phyloP scores from a whole-genome alignment of 1,140 invertebrate genomes.

The Meloidogyne exigua region DNA sequence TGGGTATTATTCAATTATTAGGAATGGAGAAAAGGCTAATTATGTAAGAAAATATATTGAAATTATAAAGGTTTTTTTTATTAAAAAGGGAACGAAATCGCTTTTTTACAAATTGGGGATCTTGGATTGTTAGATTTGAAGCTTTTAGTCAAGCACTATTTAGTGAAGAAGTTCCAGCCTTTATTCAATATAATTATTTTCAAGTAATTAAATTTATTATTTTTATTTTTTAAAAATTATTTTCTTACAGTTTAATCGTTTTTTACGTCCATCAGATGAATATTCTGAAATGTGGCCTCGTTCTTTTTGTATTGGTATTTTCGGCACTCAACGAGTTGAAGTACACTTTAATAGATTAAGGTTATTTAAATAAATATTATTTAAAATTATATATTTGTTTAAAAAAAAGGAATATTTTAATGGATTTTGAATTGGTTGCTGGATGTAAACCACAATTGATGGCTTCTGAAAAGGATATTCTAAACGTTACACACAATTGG shows the following conservation, averaged over 20 bases:
- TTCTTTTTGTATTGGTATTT: conserved; percentile 82
- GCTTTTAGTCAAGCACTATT: conserved; percentile 49
- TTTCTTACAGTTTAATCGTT: conserved; percentile 52
- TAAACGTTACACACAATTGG: conserved; percentile 90
- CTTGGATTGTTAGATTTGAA: conserved; percentile 57
- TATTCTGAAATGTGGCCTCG: conserved; percentile 68
- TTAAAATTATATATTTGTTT: too few species aligned
- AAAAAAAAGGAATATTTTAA: conserved; percentile 53
- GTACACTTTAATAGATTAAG: conserved; percentile 85
- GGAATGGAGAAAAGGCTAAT: conserved; percentile 95
- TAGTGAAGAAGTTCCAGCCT: conserved; percentile 45
- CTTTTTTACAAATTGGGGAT: conserved; percentile 75
- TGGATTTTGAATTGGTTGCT: conserved; percentile 87
- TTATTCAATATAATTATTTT: conserved; percentile 62
- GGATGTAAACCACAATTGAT: conserved; percentile 70
- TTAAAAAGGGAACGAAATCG: conserved; percentile 68
- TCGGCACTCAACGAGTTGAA: conserved; percentile 88
- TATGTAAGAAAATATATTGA: conserved; percentile 61
- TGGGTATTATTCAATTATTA: conserved; percentile 78
- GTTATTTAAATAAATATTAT: conserved; percentile 69
- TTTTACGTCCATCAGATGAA: conserved; percentile 52
- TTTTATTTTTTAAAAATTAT: background rate
- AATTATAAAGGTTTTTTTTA: too few species aligned
- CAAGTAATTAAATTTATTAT: conserved; percentile 20
- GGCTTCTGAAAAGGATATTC: conserved; percentile 73